These are phyloP conservation scores for Lacanobia oleracea DNA, from an alignment of 2,888 invertebrate species.

Conservation along the genomic window DNA sequence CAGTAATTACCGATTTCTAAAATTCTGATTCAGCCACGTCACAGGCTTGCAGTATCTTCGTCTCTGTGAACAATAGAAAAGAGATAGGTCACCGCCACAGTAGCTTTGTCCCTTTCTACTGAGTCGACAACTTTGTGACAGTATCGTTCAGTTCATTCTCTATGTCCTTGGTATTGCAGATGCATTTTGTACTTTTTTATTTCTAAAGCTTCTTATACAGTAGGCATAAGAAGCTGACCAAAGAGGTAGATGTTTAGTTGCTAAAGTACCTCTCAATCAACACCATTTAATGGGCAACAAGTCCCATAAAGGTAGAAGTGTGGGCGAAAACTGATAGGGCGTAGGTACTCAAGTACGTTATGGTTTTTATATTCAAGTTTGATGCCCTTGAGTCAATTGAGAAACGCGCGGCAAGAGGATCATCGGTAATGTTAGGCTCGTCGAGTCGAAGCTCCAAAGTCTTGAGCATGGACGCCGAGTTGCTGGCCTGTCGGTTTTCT, in stretches of 20 bases:
- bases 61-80: not conserved
- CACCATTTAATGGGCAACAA: conserved; percentile 1
- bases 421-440: no score
- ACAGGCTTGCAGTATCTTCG: not conserved
- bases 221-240: no score
- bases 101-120: not conserved
- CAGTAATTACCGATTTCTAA: no score
- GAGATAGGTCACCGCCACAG: not conserved
- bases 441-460: no score
- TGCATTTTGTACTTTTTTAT: no score
- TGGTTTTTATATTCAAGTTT: not conserved
- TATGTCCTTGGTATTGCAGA: not conserved
- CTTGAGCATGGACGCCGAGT: no score
- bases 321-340: conserved; percentile 9
- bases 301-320: not conserved
- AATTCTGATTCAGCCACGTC: no score
- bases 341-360: conserved; percentile 3
- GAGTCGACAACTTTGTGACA: not conserved
- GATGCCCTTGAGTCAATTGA: no score
- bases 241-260: not conserved
- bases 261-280: not conserved
- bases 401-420: no score
- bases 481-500: no score
- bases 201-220: not conserved
- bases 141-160: not conserved